phyloP scores from a whole-genome alignment of 2,113 vertebrate genomes.

The Thinocorus orbignyianus region DNA sequence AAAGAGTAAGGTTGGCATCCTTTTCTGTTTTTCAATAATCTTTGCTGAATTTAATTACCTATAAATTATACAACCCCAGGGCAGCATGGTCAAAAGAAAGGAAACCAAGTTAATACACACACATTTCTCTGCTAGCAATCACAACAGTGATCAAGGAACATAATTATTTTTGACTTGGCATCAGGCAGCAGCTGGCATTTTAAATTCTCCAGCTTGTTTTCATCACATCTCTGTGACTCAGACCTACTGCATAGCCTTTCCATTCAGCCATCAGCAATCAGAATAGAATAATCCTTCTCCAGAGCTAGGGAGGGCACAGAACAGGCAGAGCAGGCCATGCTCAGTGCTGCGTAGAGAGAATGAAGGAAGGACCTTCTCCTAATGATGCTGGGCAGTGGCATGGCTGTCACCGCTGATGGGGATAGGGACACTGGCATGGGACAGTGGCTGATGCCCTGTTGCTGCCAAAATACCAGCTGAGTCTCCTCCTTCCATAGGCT shows the following conservation, averaged over 20 bases:
- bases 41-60: constrained; percentile 27
- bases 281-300: background rate
- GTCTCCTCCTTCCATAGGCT: background rate
- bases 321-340: fast-evolving
- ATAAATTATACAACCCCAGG: background rate
- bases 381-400: background rate
- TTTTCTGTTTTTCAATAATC: background rate
- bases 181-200: constrained; percentile 3
- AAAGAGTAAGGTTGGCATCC: background rate
- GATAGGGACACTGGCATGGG: background rate
- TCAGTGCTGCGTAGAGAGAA: fast-evolving
- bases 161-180: constrained; percentile 43
- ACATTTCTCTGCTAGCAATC: background rate
- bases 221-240: background rate
- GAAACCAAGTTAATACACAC: background rate
- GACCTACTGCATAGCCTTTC: background rate
- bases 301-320: background rate
- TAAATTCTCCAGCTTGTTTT: constrained; percentile 24
- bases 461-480: background rate
- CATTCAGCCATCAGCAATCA: background rate
- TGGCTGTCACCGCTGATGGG: fast-evolving
- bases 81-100: background rate
- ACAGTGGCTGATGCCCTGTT: fast-evolving
- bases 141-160: background rate
- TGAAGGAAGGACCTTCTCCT: background rate